These are phyloP conservation scores for Oreocharis arfaki DNA, from an alignment of 2,113 vertebrate genomes.

Conservation along the genomic window DNA sequence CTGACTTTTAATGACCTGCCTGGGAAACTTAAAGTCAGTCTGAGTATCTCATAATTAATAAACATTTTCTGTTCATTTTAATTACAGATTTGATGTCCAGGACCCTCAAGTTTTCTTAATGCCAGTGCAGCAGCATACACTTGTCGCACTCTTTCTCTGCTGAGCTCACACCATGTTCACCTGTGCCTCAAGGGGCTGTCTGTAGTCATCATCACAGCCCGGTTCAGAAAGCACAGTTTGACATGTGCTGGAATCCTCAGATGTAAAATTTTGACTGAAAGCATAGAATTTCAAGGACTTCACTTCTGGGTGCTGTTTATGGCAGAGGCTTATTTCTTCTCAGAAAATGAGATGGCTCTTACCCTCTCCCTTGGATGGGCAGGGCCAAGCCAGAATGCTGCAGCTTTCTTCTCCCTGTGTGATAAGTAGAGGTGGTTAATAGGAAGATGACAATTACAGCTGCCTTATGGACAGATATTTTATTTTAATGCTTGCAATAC, in stretches of 20 bases:
- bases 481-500: constrained; percentile 27
- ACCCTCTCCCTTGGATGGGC: not conserved
- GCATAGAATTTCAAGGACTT: not conserved
- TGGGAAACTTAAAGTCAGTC: not conserved
- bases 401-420: not conserved
- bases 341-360: not conserved
- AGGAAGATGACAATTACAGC: constrained; percentile 14
- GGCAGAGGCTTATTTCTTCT: not conserved
- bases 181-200: not conserved
- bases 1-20: not conserved
- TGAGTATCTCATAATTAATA: not conserved
- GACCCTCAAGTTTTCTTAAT: not conserved
- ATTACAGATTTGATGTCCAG: not conserved
- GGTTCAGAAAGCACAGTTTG: not conserved
- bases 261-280: not conserved
- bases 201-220: not conserved
- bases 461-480: constrained; percentile 39
- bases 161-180: not conserved
- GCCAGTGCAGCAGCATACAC: not conserved
- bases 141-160: not conserved
- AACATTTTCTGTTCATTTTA: not conserved
- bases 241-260: not conserved
- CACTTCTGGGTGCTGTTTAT: not conserved
- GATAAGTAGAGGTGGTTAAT: not conserved
- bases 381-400: not conserved